These are phyloP conservation scores for Dunckerocampus dactyliophorus DNA, from an alignment of 2,113 vertebrate species.

Conservation along the genomic window DNA sequence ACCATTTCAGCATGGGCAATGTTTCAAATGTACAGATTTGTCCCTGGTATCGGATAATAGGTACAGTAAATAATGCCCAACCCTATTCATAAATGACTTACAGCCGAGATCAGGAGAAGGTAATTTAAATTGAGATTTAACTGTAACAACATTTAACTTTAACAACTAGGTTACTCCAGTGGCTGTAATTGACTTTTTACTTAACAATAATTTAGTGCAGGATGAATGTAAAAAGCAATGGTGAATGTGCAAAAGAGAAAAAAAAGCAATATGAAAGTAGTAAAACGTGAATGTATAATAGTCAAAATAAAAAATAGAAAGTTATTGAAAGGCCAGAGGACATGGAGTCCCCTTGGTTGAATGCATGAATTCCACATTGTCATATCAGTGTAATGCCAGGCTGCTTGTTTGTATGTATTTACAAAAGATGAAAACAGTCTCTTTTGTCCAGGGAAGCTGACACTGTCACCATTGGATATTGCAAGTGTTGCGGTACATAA, in stretches of 20 bases:
- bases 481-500: conserved; percentile 25
- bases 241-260: background rate
- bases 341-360: background rate
- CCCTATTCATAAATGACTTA: too few relatives aligned
- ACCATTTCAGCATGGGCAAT: too few relatives aligned
- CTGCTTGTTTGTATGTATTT: conserved; percentile 11
- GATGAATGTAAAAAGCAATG: background rate
- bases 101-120: too few relatives aligned
- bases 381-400: conserved; percentile 9
- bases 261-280: background rate
- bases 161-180: too few relatives aligned
- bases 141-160: too few relatives aligned
- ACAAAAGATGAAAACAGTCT: background rate
- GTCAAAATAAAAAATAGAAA: background rate
- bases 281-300: background rate
- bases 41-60: too few relatives aligned
- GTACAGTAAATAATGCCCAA: too few relatives aligned
- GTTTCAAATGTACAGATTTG: too few relatives aligned
- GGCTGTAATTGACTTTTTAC: background rate
- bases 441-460: conserved; percentile 14
- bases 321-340: background rate
- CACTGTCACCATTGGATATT: conserved; percentile 20
- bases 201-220: background rate
- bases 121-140: too few relatives aligned
- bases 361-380: conserved; percentile 5